Conservation (phyloP, 2,113 vertebrate species). For the Nothobranchius kuhntae region DNA sequence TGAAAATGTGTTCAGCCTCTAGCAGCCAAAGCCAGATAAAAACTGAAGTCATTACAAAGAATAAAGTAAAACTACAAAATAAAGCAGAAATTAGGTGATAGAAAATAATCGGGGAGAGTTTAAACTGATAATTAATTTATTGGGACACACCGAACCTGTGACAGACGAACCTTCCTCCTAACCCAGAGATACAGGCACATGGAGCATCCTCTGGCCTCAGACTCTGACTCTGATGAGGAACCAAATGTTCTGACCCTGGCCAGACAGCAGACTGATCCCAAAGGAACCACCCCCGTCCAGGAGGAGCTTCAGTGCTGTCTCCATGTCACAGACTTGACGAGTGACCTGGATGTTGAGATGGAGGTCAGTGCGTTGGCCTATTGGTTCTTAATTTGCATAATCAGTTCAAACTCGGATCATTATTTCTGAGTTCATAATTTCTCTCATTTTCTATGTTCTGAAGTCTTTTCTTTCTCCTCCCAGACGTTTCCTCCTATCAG, state of each 20-base stretch:
- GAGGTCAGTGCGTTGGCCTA: slow-evolving; percentile 35
- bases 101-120: too few species aligned
- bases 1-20: too few species aligned
- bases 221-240: slow-evolving; percentile 20
- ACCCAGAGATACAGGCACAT: slow-evolving; percentile 12
- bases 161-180: background rate
- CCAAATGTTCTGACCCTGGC: background rate
- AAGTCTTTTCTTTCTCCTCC: background rate
- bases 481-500: slow-evolving; percentile 42
- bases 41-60: too few species aligned
- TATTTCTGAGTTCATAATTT: too few species aligned
- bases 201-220: slow-evolving; percentile 31
- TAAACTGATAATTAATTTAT: too few species aligned
- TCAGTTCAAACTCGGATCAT: too few species aligned
- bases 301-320: background rate
- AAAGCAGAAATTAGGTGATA: too few species aligned
- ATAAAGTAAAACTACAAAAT: too few species aligned
- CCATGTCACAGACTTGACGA: background rate
- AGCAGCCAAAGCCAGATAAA: too few species aligned
- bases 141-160: too few species aligned
- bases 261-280: background rate
- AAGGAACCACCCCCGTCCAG: background rate
- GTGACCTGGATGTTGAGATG: slow-evolving; percentile 55
- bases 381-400: too few species aligned
- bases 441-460: too few species aligned